A percentile compares a stretch with the other conserved stretches of the same genome.
Evolutionary conservation across 2,797 vertebrate genomes (phyloP).

Genomic region (Syngnathus acus): DNA sequence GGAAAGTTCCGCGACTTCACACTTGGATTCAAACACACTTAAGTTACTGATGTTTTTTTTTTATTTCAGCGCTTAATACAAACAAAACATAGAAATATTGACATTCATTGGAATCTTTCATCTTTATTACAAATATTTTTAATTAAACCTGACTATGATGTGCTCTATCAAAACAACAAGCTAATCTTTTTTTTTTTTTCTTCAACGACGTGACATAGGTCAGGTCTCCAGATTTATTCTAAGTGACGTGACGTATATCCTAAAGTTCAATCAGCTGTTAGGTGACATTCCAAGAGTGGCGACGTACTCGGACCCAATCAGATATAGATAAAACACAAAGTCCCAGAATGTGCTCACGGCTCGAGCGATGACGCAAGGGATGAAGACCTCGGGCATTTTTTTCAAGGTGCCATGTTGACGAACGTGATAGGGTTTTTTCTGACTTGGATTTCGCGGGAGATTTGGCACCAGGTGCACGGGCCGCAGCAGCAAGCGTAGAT

Average conservation of each 20-base stretch:
- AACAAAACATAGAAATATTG: no score
- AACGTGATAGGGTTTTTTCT: slow-evolving; percentile 35
- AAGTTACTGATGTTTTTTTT: no score
- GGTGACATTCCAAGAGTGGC: not conserved
- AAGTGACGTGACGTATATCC: no score
- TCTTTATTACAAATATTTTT: not conserved
- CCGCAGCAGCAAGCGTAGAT: slow-evolving; percentile 51
- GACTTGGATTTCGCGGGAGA: slow-evolving; percentile 59
- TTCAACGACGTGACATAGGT: not conserved
- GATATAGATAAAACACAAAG: not conserved
- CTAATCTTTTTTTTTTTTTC: no score
- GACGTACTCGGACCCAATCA: not conserved
- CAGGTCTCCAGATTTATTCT: not conserved
- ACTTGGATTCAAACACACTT: no score
- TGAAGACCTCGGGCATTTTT: not conserved
- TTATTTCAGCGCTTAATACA: no score
- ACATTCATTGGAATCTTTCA: not conserved
- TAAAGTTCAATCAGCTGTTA: not conserved
- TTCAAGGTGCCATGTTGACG: slow-evolving; percentile 23
- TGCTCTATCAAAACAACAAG: not conserved
- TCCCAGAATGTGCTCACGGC: not conserved
- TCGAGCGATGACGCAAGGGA: not conserved
- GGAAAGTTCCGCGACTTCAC: not conserved
- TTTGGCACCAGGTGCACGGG: slow-evolving; percentile 65
- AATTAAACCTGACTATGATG: not conserved